Percentiles rank a stretch among this genome's conserved stretches.
These are phyloP conservation scores for Chamaea fasciata DNA, from an alignment of 2,113 vertebrate species.

Conservation along the genomic window DNA sequence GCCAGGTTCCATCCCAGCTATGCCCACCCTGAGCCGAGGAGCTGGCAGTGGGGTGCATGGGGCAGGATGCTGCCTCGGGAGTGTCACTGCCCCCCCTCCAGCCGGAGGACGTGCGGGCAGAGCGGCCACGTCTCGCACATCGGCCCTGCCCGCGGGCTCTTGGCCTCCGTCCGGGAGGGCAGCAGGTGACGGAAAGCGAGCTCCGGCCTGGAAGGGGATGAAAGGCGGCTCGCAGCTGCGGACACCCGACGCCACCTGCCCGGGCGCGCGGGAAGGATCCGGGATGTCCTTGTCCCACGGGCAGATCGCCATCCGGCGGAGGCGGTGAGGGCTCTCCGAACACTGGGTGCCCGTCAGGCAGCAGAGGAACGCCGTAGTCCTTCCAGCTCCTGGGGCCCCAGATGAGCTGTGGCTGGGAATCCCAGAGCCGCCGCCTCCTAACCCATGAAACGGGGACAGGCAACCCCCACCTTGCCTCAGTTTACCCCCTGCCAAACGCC, in stretches of 20 bases:
- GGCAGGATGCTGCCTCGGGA: background rate
- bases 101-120: background rate
- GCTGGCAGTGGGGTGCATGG: background rate
- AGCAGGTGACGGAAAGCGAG: constrained; percentile 56
- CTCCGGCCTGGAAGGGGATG: constrained; percentile 31
- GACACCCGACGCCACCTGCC: constrained; percentile 45
- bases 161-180: constrained; percentile 11
- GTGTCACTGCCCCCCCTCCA: background rate
- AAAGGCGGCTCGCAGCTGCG: constrained; percentile 36
- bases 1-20: background rate
- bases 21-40: background rate
- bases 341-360: background rate
- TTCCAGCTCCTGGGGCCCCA: background rate
- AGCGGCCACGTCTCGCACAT: background rate
- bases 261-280: background rate
- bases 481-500: background rate
- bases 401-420: background rate
- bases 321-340: background rate
- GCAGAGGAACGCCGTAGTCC: background rate
- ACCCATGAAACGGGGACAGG: rapidly evolving
- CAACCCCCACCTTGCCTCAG: background rate
- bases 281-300: constrained; percentile 4
- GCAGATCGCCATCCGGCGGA: background rate
- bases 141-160: background rate
- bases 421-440: background rate